Base-by-base conservation (phyloP, 2,888 invertebrate genomes). In the Halocaridina rubra region DNA sequence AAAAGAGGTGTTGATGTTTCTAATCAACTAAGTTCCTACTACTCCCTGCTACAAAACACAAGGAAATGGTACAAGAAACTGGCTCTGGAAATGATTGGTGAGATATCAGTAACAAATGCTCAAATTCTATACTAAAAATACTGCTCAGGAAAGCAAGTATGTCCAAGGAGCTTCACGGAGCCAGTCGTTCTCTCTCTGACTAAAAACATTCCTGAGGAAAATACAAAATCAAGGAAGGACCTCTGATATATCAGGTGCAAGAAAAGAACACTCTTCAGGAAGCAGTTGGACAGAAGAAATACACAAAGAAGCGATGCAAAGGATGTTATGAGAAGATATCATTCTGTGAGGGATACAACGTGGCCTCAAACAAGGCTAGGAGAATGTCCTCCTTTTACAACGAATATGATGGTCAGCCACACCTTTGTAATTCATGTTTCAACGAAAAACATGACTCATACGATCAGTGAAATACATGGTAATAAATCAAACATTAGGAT, bases 1-100 rank as follows among this genome's bases (percentile, higher is more conserved):
- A 77, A 82, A 67, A 77, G 77, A 64, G 46, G 77, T 33, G 69
- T 76, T 33, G 77, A 77, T 76, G 69, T 82, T 29, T 76, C 82
- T 22, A 67, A 77, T 53, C 77, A 77, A 10, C 22, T 80, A 57
- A 80, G 24, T 29, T 33, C 80, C 19, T 72, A 80, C 46, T 67
- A 69, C 39, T 32, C 71, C 22, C 39, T 57, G 46, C 53, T 74
- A 19, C 8, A 59, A 30, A 80, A 57, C 27, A 27, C 19, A 10
- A 13, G 29, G 74, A 80, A 80, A 19, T 81, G 76, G 76, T 79
- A 84, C 22, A 74, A 24, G 30, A 84, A 64, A 64, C 33, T 74
- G 22, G 74, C 72, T 27, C 10, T 84, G 80, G 79, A 79, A 64
- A 8, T 74, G 22, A 2, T 79, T 53, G 61, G 39, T 61, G 76